Base-by-base conservation (phyloP, 2,888 invertebrate genomes). In the Euclidia mi region DNA sequence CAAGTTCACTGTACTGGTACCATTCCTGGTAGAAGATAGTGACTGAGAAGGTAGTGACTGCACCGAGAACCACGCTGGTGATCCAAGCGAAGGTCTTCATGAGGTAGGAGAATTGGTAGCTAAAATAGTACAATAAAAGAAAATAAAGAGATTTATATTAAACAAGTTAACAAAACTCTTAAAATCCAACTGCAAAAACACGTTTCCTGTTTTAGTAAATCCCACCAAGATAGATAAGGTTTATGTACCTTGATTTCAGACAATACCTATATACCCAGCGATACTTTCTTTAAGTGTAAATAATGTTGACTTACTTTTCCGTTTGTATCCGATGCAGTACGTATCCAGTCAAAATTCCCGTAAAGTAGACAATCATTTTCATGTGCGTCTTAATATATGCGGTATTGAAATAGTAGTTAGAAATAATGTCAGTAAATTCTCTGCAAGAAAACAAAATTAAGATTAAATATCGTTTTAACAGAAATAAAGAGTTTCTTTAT, bases 321-420 rank as follows among this genome's bases (percentile, higher is more conserved):
- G 92, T 90, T 84, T 97, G 96, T 56, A 97, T 93, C 61, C 95
- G 89, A 84, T 97, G 96, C 3, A 96, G 89, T 12, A 96, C 78
- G 70, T 96, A 96, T 25, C 96, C 97, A 10, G 95, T 95, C 10
- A 96, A 69, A 42, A 97, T 81, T 3, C 97, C 97, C 77, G 96
- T 94, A 57, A 96, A 95, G 76, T 97, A 97, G 0, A 96, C 95
- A n/a, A 95, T 95, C 68, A 96, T 96, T 77, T 96, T 95, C 96
- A 97, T 96, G 67, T 97, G 97, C 0, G 97, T 97, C 82, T 96
- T 97, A n/a, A 96, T 96, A 69, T 97, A 97, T 0, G 95, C 95
- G 52, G 92, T 95, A 35, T 93, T 93, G 76, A 96, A 97, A 73
- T 96, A 97, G 46, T 85, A 87, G 75, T 97, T 97, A 0, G 89